phyloP scores from a whole-genome alignment of 2,888 invertebrate genomes.

The Physocephala rufipes region DNA sequence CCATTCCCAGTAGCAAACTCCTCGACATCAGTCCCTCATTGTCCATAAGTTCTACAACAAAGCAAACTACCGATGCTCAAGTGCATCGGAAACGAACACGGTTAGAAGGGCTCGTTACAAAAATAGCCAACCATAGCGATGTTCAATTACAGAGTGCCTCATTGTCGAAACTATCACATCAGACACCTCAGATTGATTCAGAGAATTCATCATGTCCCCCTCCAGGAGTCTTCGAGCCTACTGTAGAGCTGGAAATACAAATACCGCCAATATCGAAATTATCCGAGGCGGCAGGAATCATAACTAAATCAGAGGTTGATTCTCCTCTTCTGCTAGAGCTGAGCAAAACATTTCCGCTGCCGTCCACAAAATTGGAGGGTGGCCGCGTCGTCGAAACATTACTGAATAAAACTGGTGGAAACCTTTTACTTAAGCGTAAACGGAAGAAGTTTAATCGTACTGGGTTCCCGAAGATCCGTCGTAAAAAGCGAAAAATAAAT shows the following conservation, averaged over 20 bases:
- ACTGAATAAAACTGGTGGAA: conserved; percentile 61
- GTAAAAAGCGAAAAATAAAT: conserved; percentile 76
- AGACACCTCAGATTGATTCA: conserved; percentile 44
- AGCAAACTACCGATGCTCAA: conserved; percentile 43
- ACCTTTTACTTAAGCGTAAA: conserved; percentile 68
- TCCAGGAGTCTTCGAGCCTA: conserved; percentile 77
- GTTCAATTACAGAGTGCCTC: conserved; percentile 38
- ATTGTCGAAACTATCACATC: conserved; percentile 6
- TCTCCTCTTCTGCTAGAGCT: conserved; percentile 63
- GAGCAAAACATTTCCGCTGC: conserved; percentile 49
- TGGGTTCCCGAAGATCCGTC: conserved; percentile 85
- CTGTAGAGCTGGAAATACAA: conserved; percentile 74
- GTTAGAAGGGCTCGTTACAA: conserved; percentile 72
- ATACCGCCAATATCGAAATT: conserved; percentile 71
- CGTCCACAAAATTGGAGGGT: conserved; percentile 50
- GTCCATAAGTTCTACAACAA: conserved; percentile 46
- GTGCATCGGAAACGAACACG: conserved; percentile 70
- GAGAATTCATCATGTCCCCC: conserved; percentile 65
- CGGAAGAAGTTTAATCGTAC: conserved; percentile 85
- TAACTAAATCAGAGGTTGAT: conserved; percentile 66
- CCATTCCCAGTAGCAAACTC: conserved; percentile 56
- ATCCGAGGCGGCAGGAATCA: conserved; percentile 62
- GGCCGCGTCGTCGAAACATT: conserved; percentile 61
- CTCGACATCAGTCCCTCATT: conserved; percentile 57
- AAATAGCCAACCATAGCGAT: conserved; percentile 65